Conservation (phyloP, 2,113 vertebrate genomes). For the Oreochromis tanganicae region DNA sequence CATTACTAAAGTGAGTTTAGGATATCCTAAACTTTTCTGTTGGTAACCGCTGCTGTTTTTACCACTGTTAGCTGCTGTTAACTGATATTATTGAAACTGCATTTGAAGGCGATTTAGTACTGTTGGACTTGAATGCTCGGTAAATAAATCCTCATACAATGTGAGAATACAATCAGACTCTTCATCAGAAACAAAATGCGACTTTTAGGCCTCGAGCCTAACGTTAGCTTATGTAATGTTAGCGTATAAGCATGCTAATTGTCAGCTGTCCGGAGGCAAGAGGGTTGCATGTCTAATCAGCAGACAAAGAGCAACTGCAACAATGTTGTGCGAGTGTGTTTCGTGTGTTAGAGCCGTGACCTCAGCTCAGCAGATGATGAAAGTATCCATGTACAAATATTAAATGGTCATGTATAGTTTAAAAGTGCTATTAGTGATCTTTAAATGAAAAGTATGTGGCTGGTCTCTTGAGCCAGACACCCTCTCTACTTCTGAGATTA, state of each 20-base stretch:
- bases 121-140: accelerated
- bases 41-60: not conserved
- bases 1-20: not conserved
- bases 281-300: not conserved
- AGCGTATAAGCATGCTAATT: not conserved
- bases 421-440: not conserved
- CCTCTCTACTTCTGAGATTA: not conserved
- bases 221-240: not conserved
- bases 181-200: not conserved
- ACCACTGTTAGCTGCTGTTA: not conserved
- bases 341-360: not conserved
- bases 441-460: not conserved
- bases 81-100: not conserved
- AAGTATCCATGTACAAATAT: not conserved
- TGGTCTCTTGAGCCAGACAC: accelerated
- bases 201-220: not conserved
- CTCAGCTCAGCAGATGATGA: not conserved
- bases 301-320: not conserved
- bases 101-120: not conserved
- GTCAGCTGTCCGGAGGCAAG: not conserved
- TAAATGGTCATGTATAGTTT: not conserved
- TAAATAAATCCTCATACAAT: not conserved
- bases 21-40: not conserved
- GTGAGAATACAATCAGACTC: not conserved
- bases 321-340: not conserved